A percentile compares a stretch with the other conserved stretches of the same genome.
Conservation (phyloP, 2,113 vertebrate genomes). For the Vulpes ferrilata region DNA sequence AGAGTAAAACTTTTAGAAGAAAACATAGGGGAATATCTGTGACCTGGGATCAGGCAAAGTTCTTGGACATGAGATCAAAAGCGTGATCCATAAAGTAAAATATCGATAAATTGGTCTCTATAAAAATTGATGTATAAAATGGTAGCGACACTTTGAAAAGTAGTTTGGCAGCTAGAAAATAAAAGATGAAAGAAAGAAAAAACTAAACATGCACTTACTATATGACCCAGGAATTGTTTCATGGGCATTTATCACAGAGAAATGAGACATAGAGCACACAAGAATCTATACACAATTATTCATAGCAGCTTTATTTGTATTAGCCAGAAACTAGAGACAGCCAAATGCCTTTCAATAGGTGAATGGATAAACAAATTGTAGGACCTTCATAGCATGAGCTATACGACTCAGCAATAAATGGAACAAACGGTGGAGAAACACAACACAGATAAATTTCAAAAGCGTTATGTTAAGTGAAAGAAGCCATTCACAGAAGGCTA, state of each 20-base stretch:
- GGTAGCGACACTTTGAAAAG: neutral
- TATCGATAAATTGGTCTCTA: neutral
- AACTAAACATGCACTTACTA: neutral
- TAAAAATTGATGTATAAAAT: neutral
- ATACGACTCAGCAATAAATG: neutral
- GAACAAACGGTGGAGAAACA: neutral
- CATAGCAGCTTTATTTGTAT: neutral
- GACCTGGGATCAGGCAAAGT: neutral
- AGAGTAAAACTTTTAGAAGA: neutral
- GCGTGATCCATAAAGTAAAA: neutral
- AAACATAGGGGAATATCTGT: neutral
- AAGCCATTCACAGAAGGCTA: neutral
- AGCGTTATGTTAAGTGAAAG: neutral
- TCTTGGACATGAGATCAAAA: conserved; percentile 1
- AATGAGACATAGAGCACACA: neutral
- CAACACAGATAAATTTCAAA: neutral
- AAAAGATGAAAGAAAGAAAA: neutral
- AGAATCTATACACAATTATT: neutral
- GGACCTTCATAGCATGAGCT: too few relatives aligned
- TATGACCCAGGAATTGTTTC: neutral
- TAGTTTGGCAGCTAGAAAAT: neutral
- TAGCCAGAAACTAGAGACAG: neutral
- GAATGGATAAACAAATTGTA: neutral
- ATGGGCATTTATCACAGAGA: neutral
- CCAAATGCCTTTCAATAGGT: neutral